Conservation (phyloP, 2,888 invertebrate species). For the Polyommatus icarus region DNA sequence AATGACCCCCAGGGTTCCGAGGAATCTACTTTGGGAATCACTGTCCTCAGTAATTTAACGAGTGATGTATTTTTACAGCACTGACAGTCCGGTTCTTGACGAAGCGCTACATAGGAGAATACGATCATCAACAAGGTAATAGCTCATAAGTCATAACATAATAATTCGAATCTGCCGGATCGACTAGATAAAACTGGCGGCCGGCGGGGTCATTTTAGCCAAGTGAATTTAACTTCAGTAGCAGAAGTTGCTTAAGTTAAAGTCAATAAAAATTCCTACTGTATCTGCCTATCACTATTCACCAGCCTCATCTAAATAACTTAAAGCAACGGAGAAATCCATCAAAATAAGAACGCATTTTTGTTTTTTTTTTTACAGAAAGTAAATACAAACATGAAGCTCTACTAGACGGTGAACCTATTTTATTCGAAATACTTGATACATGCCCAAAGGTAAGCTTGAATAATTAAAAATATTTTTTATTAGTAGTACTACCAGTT, state of each 20-base stretch:
- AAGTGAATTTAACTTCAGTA: too few species aligned
- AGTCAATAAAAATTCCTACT: too few species aligned
- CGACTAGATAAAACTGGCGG: too few species aligned
- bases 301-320: neutral
- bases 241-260: too few species aligned
- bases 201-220: too few species aligned
- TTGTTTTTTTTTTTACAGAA: conserved; percentile 80
- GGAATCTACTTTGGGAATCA: neutral
- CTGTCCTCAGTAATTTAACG: neutral
- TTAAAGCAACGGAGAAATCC: neutral
- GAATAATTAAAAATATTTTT: neutral
- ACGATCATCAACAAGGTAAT: conserved; percentile 94
- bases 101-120: conserved; percentile 96
- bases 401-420: conserved; percentile 92
- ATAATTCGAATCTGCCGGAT: too few species aligned
- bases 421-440: conserved; percentile 94
- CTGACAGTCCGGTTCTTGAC: conserved; percentile 94
- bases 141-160: neutral
- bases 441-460: conserved; percentile 89
- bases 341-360: neutral
- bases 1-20: neutral
- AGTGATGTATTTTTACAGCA: conserved; percentile 76
- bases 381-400: conserved; percentile 95
- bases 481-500: too few species aligned
- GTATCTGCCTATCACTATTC: too few species aligned